These are phyloP conservation scores for Molossus alvarezi DNA, from an alignment of 2,797 vertebrate genomes.

Conservation along the genomic window DNA sequence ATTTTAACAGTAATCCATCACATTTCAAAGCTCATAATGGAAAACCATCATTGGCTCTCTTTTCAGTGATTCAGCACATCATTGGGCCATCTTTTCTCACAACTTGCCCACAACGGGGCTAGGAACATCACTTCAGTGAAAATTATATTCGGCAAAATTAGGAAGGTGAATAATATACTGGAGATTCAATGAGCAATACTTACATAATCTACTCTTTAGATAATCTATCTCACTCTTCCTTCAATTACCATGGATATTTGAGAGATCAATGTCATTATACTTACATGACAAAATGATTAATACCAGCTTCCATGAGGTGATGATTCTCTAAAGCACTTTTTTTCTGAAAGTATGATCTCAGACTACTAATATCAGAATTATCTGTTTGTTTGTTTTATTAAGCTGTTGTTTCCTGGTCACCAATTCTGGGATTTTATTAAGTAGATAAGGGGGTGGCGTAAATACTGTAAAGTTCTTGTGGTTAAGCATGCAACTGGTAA, in stretches of 20 bases:
- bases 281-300: not conserved
- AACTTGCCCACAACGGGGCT: not conserved
- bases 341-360: not conserved
- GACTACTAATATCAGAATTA: not conserved
- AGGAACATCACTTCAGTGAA: not conserved
- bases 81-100: not conserved
- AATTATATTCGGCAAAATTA: not conserved
- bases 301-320: not conserved
- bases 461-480: constrained; percentile 21
- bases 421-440: constrained; percentile 6
- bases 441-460: not conserved
- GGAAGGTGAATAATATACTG: not conserved
- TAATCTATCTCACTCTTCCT: not conserved
- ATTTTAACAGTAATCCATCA: not conserved
- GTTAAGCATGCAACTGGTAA: not conserved
- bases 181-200: not conserved
- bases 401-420: not conserved
- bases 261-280: not conserved
- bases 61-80: not conserved
- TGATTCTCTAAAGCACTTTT: not conserved
- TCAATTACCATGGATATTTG: not conserved
- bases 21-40: not conserved
- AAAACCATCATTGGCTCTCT: not conserved
- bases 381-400: not conserved
- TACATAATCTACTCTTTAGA: not conserved